Percentiles rank a stretch among this genome's conserved stretches.
Conservation (phyloP, 1,140 invertebrate genomes). For the Sycophila sp. region DNA sequence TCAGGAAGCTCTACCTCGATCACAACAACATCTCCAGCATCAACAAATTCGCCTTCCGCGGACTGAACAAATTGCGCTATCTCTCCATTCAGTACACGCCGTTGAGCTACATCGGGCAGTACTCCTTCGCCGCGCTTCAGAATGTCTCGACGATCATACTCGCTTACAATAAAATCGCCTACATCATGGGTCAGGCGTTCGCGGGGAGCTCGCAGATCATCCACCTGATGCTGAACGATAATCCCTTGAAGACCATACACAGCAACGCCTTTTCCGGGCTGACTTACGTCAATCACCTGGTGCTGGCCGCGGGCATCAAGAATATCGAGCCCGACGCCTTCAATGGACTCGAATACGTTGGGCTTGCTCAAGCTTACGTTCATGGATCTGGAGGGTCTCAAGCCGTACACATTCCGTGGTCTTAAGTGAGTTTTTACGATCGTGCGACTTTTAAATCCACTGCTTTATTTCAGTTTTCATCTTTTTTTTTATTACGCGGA, state of each 20-base stretch:
- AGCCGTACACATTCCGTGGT: slow-evolving; percentile 79
- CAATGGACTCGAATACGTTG: slow-evolving; percentile 76
- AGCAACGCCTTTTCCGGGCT: slow-evolving; percentile 82
- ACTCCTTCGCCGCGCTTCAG: slow-evolving; percentile 83
- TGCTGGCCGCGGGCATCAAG: slow-evolving; percentile 80
- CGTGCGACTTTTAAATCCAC: too few species aligned
- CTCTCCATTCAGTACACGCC: slow-evolving; percentile 85
- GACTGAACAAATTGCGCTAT: slow-evolving; percentile 77
- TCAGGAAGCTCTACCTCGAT: slow-evolving; percentile 80
- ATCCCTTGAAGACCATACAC: slow-evolving; percentile 78
- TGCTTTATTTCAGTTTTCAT: too few species aligned
- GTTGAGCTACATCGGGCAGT: slow-evolving; percentile 77
- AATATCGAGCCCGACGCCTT: slow-evolving; percentile 81
- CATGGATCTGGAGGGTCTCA: slow-evolving; percentile 79
- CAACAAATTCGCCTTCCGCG: slow-evolving; percentile 84
- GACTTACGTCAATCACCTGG: slow-evolving; percentile 79
- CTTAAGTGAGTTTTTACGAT: slow-evolving; percentile 58
- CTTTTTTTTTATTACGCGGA: too few species aligned
- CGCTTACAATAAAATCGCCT: slow-evolving; percentile 80
- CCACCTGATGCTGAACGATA: slow-evolving; percentile 78
- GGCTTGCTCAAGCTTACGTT: slow-evolving; percentile 79
- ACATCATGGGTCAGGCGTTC: slow-evolving; percentile 82
- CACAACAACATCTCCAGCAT: slow-evolving; percentile 83
- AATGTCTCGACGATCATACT: slow-evolving; percentile 80
- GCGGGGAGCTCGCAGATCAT: slow-evolving; percentile 84